phyloP scores from a whole-genome alignment of 2,113 vertebrate genomes.

The Ramphastos sulfuratus region DNA sequence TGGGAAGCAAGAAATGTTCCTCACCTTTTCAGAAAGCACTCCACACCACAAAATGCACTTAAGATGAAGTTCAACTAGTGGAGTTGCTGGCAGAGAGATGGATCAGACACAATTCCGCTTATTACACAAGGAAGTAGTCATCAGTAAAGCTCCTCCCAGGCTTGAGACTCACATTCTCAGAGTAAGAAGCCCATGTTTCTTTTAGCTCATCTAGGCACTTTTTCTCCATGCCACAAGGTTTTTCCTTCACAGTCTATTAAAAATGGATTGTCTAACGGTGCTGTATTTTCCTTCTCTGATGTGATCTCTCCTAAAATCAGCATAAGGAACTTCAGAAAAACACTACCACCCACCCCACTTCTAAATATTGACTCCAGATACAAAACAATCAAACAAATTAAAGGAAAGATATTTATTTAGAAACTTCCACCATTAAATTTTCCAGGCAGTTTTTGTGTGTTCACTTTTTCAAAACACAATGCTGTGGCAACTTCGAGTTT shows the following conservation, averaged over 20 bases:
- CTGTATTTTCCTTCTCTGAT: not conserved
- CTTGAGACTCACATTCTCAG: not conserved
- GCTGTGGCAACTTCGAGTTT: not conserved
- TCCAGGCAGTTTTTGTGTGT: not conserved
- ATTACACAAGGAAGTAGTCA: not conserved
- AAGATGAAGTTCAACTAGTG: not conserved
- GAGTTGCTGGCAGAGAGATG: not conserved
- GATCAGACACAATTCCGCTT: not conserved
- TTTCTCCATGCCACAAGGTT: rapidly evolving
- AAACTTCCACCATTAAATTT: not conserved
- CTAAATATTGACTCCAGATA: not conserved
- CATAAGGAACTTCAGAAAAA: not conserved
- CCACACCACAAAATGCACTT: not conserved
- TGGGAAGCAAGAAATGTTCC: not conserved
- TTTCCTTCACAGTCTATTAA: not conserved
- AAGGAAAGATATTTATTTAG: not conserved
- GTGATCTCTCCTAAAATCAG: not conserved
- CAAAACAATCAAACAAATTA: not conserved
- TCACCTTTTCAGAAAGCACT: not conserved
- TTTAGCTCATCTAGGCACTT: not conserved
- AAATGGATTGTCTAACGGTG: not conserved
- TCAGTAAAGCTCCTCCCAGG: not conserved
- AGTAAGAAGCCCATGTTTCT: not conserved
- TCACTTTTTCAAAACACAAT: constrained; percentile 21
- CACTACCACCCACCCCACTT: not conserved